Conservation (phyloP, 2,888 invertebrate genomes). For the Caenorhabditis angaria region DNA sequence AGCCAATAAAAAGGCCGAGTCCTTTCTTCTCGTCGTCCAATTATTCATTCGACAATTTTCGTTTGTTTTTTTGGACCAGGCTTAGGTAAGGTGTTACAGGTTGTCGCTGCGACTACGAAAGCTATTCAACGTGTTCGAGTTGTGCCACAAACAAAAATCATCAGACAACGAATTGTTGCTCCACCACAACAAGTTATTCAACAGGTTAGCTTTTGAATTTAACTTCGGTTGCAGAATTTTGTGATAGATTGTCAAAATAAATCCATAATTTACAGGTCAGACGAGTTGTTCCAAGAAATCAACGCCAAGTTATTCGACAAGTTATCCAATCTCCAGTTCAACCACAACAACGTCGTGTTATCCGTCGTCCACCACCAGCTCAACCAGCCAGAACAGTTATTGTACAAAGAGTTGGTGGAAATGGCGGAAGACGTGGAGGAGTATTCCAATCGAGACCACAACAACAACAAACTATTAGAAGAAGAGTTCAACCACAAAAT, state of each 20-base stretch:
- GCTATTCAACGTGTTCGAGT: not conserved
- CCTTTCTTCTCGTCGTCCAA: too few species aligned
- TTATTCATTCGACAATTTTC: slow-evolving; percentile 15
- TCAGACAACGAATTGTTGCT: not conserved
- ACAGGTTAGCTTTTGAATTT: slow-evolving; percentile 3
- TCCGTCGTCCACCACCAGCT: slow-evolving; percentile 16
- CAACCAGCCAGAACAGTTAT: slow-evolving; percentile 25
- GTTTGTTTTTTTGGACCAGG: slow-evolving; percentile 27
- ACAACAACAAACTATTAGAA: not conserved
- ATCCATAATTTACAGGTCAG: slow-evolving; percentile 1
- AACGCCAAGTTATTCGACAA: slow-evolving; percentile 19
- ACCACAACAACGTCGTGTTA: slow-evolving; percentile 19
- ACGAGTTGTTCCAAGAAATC: slow-evolving; percentile 1
- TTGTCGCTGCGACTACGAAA: slow-evolving; percentile 21
- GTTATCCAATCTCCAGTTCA: slow-evolving; percentile 32
- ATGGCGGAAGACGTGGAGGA: not conserved
- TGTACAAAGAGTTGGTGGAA: slow-evolving; percentile 17
- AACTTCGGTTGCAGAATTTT: not conserved
- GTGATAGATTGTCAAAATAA: not conserved
- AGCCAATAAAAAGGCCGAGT: not conserved
- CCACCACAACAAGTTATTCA: slow-evolving; percentile 2
- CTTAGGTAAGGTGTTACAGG: slow-evolving; percentile 20
- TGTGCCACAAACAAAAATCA: slow-evolving; percentile 12
- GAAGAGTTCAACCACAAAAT: not conserved
- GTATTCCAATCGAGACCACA: not conserved